phyloP scores from a whole-genome alignment of 2,113 vertebrate genomes.

The Himantopus leucocephalus region DNA sequence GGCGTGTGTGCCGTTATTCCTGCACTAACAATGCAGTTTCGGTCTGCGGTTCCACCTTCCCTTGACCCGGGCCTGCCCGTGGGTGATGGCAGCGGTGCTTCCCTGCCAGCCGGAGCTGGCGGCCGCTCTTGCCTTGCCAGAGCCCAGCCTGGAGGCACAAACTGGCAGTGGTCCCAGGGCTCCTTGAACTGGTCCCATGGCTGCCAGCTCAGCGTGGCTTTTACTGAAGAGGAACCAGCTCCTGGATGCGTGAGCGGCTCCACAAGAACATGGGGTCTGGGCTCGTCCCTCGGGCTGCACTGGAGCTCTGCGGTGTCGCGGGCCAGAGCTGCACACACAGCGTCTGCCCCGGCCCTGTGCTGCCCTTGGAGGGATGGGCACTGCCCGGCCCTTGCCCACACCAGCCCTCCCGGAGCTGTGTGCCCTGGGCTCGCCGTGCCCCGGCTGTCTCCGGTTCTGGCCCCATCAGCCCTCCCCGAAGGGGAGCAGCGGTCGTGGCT shows the following conservation, averaged over 20 bases:
- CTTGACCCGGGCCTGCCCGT: accelerated
- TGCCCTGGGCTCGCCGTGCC: accelerated
- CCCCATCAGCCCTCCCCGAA: not conserved
- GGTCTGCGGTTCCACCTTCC: not conserved
- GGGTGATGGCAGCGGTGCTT: not conserved
- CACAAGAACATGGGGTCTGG: accelerated
- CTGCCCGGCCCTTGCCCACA: not conserved
- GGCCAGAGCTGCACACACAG: not conserved
- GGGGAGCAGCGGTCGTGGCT: not conserved
- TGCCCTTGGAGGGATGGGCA: not conserved
- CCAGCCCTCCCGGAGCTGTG: not conserved
- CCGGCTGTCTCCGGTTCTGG: not conserved
- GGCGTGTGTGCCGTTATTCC: accelerated
- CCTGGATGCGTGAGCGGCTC: accelerated
- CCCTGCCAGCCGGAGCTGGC: not conserved
- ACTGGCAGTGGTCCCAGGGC: accelerated
- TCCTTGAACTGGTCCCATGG: not conserved
- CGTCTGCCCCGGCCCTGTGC: not conserved
- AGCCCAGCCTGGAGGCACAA: not conserved
- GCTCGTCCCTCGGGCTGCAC: accelerated
- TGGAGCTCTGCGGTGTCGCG: not conserved
- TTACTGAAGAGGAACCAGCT: not conserved
- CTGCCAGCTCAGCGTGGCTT: not conserved
- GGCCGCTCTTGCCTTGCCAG: accelerated
- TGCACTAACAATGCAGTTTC: accelerated